Evolutionary conservation across 2,888 invertebrate species (phyloP).

Genomic region (Bembecia ichneumoniformis): DNA sequence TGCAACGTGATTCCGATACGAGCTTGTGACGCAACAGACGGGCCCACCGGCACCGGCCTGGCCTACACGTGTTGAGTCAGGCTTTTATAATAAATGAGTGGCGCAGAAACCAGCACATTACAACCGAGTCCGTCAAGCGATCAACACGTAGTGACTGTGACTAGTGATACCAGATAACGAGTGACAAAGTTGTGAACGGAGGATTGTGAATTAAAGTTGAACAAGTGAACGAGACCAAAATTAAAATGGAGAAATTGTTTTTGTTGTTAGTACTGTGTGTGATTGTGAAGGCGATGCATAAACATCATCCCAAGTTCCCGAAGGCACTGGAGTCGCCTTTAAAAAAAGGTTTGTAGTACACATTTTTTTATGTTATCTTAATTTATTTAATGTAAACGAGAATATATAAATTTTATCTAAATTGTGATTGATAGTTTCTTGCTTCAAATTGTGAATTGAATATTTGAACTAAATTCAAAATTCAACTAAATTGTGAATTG

Average conservation of each 20-base stretch:
- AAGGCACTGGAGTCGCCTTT: slow-evolving; percentile 16
- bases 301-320: slow-evolving; percentile 47
- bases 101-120: slow-evolving; percentile 36
- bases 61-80: slow-evolving; percentile 34
- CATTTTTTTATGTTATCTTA: no score
- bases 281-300: slow-evolving; percentile 30
- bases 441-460: no score
- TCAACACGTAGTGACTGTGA: slow-evolving; percentile 34
- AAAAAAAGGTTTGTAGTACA: slow-evolving; percentile 10
- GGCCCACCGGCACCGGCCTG: slow-evolving; percentile 23
- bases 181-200: slow-evolving; percentile 18
- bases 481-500: no score
- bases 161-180: slow-evolving; percentile 11
- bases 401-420: no score
- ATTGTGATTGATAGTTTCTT: no score
- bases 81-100: slow-evolving; percentile 51
- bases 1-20: slow-evolving; percentile 7
- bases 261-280: slow-evolving; percentile 41
- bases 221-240: slow-evolving; percentile 2
- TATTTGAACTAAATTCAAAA: no score
- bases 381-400: no score
- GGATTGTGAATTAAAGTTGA: slow-evolving; percentile 6
- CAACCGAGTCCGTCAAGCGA: slow-evolving; percentile 39
- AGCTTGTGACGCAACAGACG: slow-evolving; percentile 27
- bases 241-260: slow-evolving; percentile 43